Evolutionary conservation across 2,113 vertebrate genomes (phyloP).

Genomic region (Cavia porcellus): DNA sequence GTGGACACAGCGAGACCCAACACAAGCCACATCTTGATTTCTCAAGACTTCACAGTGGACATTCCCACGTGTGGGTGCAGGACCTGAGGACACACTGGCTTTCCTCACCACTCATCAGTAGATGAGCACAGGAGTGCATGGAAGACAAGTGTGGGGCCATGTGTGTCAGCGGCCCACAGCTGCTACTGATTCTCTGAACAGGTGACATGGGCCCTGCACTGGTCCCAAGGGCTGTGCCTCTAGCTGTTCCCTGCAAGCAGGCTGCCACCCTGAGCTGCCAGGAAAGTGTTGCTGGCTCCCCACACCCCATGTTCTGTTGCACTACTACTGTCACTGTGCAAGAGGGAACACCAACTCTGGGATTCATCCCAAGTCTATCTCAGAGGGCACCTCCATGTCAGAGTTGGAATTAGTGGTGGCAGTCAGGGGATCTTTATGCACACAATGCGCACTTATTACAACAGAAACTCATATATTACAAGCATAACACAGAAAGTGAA

Average conservation of each 20-base stretch:
- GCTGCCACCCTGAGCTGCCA: background rate
- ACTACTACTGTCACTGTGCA: background rate
- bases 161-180: background rate
- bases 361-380: background rate
- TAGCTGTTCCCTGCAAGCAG: too few species aligned
- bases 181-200: background rate
- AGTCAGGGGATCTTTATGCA: background rate
- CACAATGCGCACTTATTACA: background rate
- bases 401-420: background rate
- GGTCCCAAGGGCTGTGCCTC: background rate
- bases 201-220: background rate
- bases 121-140: background rate
- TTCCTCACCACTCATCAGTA: background rate
- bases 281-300: background rate
- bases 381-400: background rate
- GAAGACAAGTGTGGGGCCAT: background rate
- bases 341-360: too few species aligned
- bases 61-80: background rate
- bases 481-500: background rate
- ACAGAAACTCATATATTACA: background rate
- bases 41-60: accelerated
- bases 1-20: accelerated
- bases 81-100: background rate
- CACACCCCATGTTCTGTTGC: background rate
- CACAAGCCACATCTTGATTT: background rate